phyloP scores from a whole-genome alignment of 2,888 invertebrate genomes.

The Drosophila melanosoma region DNA sequence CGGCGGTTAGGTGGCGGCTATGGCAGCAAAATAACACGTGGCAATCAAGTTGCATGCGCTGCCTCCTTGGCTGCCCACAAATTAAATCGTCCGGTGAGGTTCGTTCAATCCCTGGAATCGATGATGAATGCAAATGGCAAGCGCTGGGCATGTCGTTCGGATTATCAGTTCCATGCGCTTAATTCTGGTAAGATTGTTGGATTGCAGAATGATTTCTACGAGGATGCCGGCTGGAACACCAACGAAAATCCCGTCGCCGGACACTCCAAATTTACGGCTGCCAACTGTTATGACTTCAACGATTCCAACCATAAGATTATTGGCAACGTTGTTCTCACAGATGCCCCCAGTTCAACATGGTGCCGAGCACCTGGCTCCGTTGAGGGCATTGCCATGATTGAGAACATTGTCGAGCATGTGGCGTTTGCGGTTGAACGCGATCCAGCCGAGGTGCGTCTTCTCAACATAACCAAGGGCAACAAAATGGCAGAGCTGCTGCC shows the following conservation, averaged over 20 bases:
- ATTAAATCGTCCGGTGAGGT: constrained; percentile 88
- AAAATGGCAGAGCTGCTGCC: constrained; percentile 85
- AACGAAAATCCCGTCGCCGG: constrained; percentile 86
- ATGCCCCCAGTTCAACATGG: constrained; percentile 89
- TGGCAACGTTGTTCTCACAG: constrained; percentile 88
- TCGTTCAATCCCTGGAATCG: constrained; percentile 90
- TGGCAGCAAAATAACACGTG: constrained; percentile 90
- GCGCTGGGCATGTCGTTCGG: constrained; percentile 87
- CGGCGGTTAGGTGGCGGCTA: constrained; percentile 92
- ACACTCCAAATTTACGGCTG: constrained; percentile 77
- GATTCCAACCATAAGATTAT: constrained; percentile 88
- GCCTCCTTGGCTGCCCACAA: constrained; percentile 89
- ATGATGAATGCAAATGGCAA: constrained; percentile 91
- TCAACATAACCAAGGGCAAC: constrained; percentile 85
- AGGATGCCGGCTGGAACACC: constrained; percentile 86
- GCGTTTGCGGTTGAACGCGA: constrained; percentile 86
- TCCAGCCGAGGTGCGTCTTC: constrained; percentile 87
- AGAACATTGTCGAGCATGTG: constrained; percentile 89
- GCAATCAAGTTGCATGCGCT: constrained; percentile 87
- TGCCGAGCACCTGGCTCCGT: constrained; percentile 88
- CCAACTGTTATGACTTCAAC: constrained; percentile 88
- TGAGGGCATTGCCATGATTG: constrained; percentile 88
- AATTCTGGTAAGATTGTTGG: constrained; percentile 89
- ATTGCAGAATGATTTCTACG: constrained; percentile 86
- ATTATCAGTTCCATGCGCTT: constrained; percentile 89